A percentile compares a stretch with the other conserved stretches of the same genome.
Evolutionary conservation across 2,888 invertebrate species (phyloP).

Genomic region (Tenthredo livida): DNA sequence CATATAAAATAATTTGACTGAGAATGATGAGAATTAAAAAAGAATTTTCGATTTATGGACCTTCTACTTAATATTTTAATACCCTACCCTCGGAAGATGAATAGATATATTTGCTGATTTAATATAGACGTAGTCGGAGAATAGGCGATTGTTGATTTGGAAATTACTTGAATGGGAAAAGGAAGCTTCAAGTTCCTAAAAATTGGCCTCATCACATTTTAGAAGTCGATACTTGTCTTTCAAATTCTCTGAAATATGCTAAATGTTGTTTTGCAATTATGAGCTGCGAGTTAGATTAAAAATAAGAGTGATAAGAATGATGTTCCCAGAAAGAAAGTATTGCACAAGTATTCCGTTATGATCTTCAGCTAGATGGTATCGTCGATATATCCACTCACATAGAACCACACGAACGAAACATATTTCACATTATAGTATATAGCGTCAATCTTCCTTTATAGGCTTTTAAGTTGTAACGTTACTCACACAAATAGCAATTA

Average conservation of each 20-base stretch:
- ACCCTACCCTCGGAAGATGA: neutral
- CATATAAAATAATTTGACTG: slow-evolving; percentile 14
- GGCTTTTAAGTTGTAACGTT: slow-evolving; percentile 34
- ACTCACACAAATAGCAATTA: slow-evolving; percentile 56
- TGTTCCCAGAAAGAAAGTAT: slow-evolving; percentile 12
- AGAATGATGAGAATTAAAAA: neutral
- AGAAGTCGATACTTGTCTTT: neutral
- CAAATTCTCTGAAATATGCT: neutral
- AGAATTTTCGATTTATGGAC: neutral
- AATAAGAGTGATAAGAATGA: neutral
- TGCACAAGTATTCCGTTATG: neutral
- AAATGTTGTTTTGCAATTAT: slow-evolving; percentile 8
- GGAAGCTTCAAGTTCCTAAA: neutral
- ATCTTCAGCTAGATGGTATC: neutral
- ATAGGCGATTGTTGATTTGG: neutral
- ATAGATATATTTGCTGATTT: neutral
- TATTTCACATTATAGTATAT: neutral
- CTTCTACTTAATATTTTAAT: neutral
- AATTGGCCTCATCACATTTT: neutral
- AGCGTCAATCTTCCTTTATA: slow-evolving; percentile 17
- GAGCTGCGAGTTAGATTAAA: neutral
- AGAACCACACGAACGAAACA: neutral
- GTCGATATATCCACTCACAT: neutral
- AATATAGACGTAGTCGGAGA: neutral
- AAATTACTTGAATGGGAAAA: neutral